Conservation (phyloP, 30 jellyfish, hydroid and myxozoan genomes). For the Aurelia aurita complex sp. Pacific region DNA sequence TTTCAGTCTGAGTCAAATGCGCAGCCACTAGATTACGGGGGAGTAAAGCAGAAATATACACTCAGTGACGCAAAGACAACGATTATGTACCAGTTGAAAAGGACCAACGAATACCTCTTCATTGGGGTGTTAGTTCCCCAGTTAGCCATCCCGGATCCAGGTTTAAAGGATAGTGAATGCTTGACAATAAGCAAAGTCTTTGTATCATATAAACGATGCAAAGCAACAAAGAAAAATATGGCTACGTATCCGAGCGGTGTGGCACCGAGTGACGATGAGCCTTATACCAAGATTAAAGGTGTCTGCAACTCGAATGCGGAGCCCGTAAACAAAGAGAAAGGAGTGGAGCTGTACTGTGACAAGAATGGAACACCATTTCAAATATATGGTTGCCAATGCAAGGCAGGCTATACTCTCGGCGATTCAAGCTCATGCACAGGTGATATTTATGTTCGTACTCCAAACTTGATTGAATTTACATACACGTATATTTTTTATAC, state of each 20-base stretch:
- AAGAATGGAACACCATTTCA: neutral
- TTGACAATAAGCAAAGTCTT: slow-evolving; percentile 13
- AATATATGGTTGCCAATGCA: slow-evolving; percentile 28
- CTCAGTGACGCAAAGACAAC: neutral
- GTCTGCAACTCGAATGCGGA: slow-evolving; percentile 28
- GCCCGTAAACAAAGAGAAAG: neutral
- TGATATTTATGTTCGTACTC: neutral
- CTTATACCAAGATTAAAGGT: neutral
- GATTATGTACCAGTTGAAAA: neutral
- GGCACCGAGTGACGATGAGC: slow-evolving; percentile 7
- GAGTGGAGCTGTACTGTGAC: slow-evolving; percentile 6
- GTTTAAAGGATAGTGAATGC: slow-evolving; percentile 2
- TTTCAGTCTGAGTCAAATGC: too few species aligned
- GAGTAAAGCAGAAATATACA: too few species aligned
- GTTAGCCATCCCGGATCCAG: slow-evolving; percentile 4
- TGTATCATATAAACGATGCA: slow-evolving; percentile 11
- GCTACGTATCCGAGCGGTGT: slow-evolving; percentile 28
- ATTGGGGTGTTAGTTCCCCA: neutral
- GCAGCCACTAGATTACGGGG: too few species aligned
- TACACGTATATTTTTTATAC: too few species aligned
- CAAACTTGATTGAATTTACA: too few species aligned
- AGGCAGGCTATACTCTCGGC: slow-evolving; percentile 16
- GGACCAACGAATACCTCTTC: neutral
- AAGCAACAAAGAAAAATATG: neutral
- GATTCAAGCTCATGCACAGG: slow-evolving; percentile 12